Base-by-base conservation (phyloP, 2,888 invertebrate genomes). In the Tromatobia lineatoria region DNA sequence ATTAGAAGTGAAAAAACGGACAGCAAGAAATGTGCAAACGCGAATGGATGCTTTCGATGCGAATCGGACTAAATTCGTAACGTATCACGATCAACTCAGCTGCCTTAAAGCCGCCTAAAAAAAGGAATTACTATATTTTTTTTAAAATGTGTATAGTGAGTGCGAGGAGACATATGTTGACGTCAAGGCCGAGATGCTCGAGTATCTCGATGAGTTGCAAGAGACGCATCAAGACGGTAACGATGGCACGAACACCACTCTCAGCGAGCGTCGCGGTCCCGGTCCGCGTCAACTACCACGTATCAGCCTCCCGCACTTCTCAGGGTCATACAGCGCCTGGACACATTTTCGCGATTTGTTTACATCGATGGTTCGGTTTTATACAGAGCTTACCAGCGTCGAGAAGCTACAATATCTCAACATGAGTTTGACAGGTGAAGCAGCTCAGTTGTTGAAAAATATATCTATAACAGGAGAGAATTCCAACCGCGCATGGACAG, bases 401-500 rank as follows among this genome's bases (percentile, higher is more conserved):
- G 78, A 81, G 15, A 83, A 84, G 15, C 59, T 86, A 1, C 67
- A 82, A 13, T 54, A 85, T 20, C 61, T 86, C 1, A 85, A 85
- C 15, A 25, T 29, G 13, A 70, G 76, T 18, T 64, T 86, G 3
- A 81, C 18, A n/a, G 86, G 82, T 38, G 64, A 79, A 18, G 75
- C 83, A 2, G 73, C 76, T 4, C 64, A 70, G 3, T 42, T 85
- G 2, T 67, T 86, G 10, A 13, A 11, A 2, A 81, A 81, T 25
- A 57, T 82, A 0, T 42, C 71, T 0, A 20, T 74, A 6, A 77
- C 80, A 4, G 59, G 34, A 1, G 82, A 74, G 11, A 83, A 85
- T 11, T 77, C 79, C 70, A 15, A 29, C 0, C 45, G 45, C 0
- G 71, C 85, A 0, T 85, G 83, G 83, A 6, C 78, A 11, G 66